Evolutionary conservation across 2,888 invertebrate species (phyloP), one percentile per base, ranked within the genome.

Genomic region (Melitaea athalia): DNA sequence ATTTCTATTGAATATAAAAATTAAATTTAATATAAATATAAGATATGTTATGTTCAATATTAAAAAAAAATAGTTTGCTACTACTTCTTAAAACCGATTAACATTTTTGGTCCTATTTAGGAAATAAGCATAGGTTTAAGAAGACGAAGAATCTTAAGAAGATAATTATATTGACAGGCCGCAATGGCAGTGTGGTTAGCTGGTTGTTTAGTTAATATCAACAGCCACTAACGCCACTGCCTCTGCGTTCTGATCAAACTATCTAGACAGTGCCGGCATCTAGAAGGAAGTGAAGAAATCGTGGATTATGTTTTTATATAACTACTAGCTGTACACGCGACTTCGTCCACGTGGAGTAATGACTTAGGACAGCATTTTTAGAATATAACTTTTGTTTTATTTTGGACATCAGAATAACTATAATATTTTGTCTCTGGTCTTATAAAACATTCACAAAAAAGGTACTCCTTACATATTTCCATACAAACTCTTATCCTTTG

Each of bases 161-260:
- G 60, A 64, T 57, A n/a, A n/a, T n/a, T n/a, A 12, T 10, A 11
- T 62, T 81, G 91, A 91, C 90, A 86, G 93, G 93, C 94, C 96
- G 95, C 95, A 94, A 94, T 98, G 98, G 98, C 98, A 99, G 98
- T 98, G 98, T 98, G 98, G 98, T 98, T 99, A 98, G 98, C 98
- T 98, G 98, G 98, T 99, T 98, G 98, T 98, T 97, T 95, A 86
- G 85, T 75, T 75, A 62, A 84, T 79, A 91, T 77, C 79, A 95
- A 98, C 98, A 97, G 96, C 98, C 98, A 96, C 97, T 98, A 96
- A 95, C 97, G 95, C 94, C 97, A 97, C 97, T 97, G 96, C 98
- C 96, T 93, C 95, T 95, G 95, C 95, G 96, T 95, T 89, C 93
- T 83, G 87, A 92, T 91, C 81, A 75, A 82, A 78, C 89, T 42